Conservation (phyloP, 35 echinoderm and acorn worm genomes). For the Eucidaris tribuloides region DNA sequence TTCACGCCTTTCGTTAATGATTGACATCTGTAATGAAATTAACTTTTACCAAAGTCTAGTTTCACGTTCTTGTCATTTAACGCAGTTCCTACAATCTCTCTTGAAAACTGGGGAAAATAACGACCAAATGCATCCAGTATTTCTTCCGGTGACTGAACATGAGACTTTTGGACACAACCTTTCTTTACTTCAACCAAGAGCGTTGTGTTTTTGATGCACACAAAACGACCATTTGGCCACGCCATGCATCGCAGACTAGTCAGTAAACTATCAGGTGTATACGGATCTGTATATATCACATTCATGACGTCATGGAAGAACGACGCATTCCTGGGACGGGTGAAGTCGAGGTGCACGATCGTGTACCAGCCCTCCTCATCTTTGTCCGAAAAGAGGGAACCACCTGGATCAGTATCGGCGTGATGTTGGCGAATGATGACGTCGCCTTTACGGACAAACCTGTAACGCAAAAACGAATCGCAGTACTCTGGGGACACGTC, state of each 20-base stretch:
- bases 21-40: too few relatives aligned
- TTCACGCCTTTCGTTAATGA: too few relatives aligned
- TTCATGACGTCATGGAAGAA: conserved; percentile 1
- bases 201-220: conserved; percentile 18
- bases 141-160: neutral
- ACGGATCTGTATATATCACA: neutral
- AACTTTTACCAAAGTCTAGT: too few relatives aligned
- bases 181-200: neutral
- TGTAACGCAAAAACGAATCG: conserved; percentile 43
- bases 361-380: neutral
- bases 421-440: conserved; percentile 25
- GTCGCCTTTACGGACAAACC: conserved; percentile 42
- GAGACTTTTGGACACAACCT: neutral
- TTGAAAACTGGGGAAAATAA: neutral
- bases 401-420: neutral
- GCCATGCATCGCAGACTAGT: conserved; percentile 16
- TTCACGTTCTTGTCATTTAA: neutral
- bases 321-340: neutral
- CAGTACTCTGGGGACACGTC: conserved; percentile 35
- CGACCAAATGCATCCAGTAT: neutral
- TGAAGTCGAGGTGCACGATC: neutral
- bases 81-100: neutral
- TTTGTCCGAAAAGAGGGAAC: neutral
- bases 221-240: neutral
- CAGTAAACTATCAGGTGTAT: neutral